Percentiles rank a stretch among this genome's conserved stretches.
phyloP scores from a whole-genome alignment of 1,140 invertebrate species.

The Drosophila yakuba region DNA sequence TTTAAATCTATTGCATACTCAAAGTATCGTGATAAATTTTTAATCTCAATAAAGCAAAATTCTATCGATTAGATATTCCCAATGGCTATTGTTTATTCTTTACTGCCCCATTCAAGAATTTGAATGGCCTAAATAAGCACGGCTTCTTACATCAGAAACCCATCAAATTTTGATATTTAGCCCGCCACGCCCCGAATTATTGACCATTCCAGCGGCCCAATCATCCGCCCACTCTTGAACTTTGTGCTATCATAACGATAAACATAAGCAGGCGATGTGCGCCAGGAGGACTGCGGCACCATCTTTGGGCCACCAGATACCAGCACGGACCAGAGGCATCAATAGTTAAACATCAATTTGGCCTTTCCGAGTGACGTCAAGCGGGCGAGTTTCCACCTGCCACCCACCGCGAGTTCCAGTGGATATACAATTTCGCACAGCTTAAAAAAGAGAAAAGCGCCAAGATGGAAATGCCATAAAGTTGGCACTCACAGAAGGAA shows the following conservation, averaged over 20 bases:
- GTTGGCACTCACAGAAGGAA: neutral
- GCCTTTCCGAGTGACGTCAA: conserved; percentile 51
- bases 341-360: conserved; percentile 65
- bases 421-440: conserved; percentile 53
- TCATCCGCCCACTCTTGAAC: neutral
- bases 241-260: conserved; percentile 39
- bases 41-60: conserved; percentile 6
- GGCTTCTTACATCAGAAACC: conserved; percentile 41
- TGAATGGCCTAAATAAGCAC: neutral
- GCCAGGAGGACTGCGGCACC: conserved; percentile 5
- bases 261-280: conserved; percentile 34
- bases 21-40: conserved; percentile 1
- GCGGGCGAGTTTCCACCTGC: conserved; percentile 35
- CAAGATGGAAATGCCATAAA: conserved; percentile 25
- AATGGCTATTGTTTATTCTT: conserved; percentile 16
- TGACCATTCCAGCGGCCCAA: conserved; percentile 27
- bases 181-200: conserved; percentile 41
- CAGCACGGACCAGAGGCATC: conserved; percentile 39
- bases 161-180: conserved; percentile 37
- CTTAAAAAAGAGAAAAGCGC: conserved; percentile 14
- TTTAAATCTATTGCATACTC: no score
- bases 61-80: conserved; percentile 24
- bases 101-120: conserved; percentile 4
- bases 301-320: conserved; percentile 24
- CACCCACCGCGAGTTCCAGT: conserved; percentile 15